Evolutionary conservation across 2,797 vertebrate genomes (phyloP).

Genomic region (Macropodus opercularis): DNA sequence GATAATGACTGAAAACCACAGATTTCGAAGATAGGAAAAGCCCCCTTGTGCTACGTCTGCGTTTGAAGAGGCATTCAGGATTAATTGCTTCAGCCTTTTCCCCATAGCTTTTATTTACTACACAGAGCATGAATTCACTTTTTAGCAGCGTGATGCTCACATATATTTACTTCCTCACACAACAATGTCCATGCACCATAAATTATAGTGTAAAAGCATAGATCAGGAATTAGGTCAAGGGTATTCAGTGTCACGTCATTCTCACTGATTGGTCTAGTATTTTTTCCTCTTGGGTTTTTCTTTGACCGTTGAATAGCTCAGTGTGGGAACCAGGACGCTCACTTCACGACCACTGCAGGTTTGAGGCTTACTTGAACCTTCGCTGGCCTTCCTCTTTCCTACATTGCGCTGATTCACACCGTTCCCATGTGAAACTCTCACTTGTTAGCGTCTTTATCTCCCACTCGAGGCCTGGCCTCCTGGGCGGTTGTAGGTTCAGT

Average conservation of each 20-base stretch:
- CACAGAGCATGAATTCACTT: slow-evolving; percentile 56
- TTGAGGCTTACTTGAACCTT: slow-evolving; percentile 39
- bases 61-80: slow-evolving; percentile 49
- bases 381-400: slow-evolving; percentile 54
- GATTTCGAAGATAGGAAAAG: slow-evolving; percentile 67
- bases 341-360: slow-evolving; percentile 24
- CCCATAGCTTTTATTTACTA: slow-evolving; percentile 47
- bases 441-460: slow-evolving; percentile 66
- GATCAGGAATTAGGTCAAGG: neutral
- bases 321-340: slow-evolving; percentile 63
- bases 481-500: slow-evolving; percentile 67
- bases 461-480: slow-evolving; percentile 45
- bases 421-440: slow-evolving; percentile 76
- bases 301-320: too few relatives aligned
- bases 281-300: too few relatives aligned
- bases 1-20: slow-evolving; percentile 66
- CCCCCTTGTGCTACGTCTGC: slow-evolving; percentile 47
- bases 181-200: slow-evolving; percentile 9
- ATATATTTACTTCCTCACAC: slow-evolving; percentile 9
- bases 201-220: slow-evolving; percentile 23
- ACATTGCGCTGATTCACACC: slow-evolving; percentile 28
- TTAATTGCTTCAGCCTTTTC: slow-evolving; percentile 62
- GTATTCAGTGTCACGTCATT: too few relatives aligned
- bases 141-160: slow-evolving; percentile 28
- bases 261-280: too few relatives aligned